Evolutionary conservation across 2,113 vertebrate species (phyloP).

Genomic region (Hippoglossus stenolepis): DNA sequence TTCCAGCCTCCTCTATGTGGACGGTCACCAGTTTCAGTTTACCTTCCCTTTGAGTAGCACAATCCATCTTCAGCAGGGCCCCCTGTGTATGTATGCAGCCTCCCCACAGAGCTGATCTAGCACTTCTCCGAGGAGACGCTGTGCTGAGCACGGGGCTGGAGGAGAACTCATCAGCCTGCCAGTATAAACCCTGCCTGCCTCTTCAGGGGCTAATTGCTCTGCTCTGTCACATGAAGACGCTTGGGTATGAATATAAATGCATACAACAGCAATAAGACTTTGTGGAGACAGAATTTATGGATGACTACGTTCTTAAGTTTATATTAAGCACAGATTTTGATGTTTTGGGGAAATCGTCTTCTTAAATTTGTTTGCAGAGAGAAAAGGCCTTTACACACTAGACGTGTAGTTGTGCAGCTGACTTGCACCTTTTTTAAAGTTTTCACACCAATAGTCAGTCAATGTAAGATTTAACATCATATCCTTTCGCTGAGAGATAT

Average conservation of each 20-base stretch:
- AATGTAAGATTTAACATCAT: no score
- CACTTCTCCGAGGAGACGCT: constrained; percentile 67
- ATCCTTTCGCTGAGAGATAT: no score
- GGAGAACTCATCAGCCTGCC: constrained; percentile 47
- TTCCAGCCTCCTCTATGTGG: constrained; percentile 38
- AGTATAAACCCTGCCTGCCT: constrained; percentile 36
- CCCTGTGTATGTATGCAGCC: constrained; percentile 27
- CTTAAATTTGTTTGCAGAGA: no score
- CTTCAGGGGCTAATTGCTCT: constrained; percentile 58
- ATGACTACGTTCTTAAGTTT: not conserved
- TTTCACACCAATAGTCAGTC: no score
- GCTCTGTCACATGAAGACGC: constrained; percentile 23
- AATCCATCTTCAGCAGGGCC: constrained; percentile 63
- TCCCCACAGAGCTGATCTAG: constrained; percentile 73
- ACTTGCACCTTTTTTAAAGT: no score
- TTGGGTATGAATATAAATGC: not conserved
- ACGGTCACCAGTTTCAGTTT: constrained; percentile 69
- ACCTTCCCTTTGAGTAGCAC: constrained; percentile 58
- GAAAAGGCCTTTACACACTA: no score
- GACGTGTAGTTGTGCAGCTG: no score
- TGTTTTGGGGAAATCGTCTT: no score
- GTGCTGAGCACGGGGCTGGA: constrained; percentile 48
- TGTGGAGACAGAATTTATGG: not conserved
- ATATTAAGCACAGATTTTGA: not conserved
- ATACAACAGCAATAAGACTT: not conserved